phyloP scores from a whole-genome alignment of 2,113 vertebrate species.

The Varanus salvator region DNA sequence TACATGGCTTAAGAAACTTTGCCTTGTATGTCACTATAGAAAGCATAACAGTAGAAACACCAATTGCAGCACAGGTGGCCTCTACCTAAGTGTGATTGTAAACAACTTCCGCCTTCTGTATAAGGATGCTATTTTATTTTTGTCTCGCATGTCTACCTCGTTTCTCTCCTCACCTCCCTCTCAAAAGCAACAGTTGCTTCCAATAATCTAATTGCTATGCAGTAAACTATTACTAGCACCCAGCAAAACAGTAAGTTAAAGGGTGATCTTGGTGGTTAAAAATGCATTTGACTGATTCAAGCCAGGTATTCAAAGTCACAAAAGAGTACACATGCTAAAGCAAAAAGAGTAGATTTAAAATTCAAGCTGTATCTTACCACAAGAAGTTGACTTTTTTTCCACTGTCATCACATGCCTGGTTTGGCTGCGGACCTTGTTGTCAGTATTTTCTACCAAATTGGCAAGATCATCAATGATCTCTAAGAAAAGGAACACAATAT shows the following conservation, averaged over 20 bases:
- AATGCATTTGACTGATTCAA: background rate
- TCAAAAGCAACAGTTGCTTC: background rate
- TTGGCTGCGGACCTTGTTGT: slow-evolving; percentile 86
- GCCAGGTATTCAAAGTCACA: no score
- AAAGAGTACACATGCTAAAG: background rate
- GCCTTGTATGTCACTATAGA: background rate
- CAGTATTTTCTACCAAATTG: slow-evolving; percentile 93
- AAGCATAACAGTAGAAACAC: background rate
- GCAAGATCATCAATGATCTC: slow-evolving; percentile 96
- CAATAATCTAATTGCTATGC: background rate
- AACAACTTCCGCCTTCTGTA: background rate
- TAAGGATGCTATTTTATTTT: background rate
- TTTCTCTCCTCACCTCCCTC: background rate
- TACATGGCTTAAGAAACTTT: background rate
- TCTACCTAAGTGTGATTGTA: background rate
- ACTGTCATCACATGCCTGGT: slow-evolving; percentile 88
- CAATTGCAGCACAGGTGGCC: background rate
- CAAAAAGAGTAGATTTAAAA: background rate
- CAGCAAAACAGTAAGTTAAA: background rate
- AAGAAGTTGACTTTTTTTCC: slow-evolving; percentile 91
- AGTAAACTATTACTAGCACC: background rate
- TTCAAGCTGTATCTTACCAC: slow-evolving; percentile 80
- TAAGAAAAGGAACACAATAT: slow-evolving; percentile 56
- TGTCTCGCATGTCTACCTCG: background rate
- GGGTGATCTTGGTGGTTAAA: background rate